Base-by-base conservation (phyloP, 2,888 invertebrate species). In the Vesta saturnalis region DNA sequence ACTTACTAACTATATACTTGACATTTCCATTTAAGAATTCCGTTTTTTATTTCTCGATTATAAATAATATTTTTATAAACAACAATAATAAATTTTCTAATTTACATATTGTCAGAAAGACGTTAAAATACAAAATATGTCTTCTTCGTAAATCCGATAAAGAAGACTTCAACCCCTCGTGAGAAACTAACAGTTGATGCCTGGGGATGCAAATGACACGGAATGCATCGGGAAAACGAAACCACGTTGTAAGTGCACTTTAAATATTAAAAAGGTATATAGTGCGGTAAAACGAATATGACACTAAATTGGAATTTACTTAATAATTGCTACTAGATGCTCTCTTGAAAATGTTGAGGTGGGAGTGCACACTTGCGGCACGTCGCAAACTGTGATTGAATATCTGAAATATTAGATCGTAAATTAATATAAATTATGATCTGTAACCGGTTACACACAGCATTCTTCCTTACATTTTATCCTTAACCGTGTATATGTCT, bases 391-490 rank as follows among this genome's bases (percentile, higher is more conserved):
- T 56, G 35, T 68, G 74, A 76, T 76, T 73, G 76, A 74, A 76
- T 76, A 74, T 73, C 70, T 76, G 71, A 72, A 74, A 76, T 74
- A 73, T 73, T 73, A 72, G 63, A 73, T 72, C 73, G 73, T 74
- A 74, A 73, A 73, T 68, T 71, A 68, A 72, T 73, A 73, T 72
- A 74, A 74, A 74, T 74, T 74, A 74, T 71, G 71, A 72, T 63
- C 67, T 60, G 67, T 69, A 74, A 72, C 65, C 70, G 72, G 68
- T 64, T 61, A 43, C 39, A 56, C 58, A 52, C 60, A 49, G 60
- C 66, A 61, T 67, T 67, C 66, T 60, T 65, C 56, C 43, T 58
- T 61, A 57, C 52, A 55, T 56, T n/a, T 60, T 57, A 56, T 61
- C 66, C 57, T 61, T 58, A 56, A 57, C 61, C 57, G 35, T 61